Conservation (phyloP, 1,140 invertebrate genomes). For the Drosophila tropicalis region DNA sequence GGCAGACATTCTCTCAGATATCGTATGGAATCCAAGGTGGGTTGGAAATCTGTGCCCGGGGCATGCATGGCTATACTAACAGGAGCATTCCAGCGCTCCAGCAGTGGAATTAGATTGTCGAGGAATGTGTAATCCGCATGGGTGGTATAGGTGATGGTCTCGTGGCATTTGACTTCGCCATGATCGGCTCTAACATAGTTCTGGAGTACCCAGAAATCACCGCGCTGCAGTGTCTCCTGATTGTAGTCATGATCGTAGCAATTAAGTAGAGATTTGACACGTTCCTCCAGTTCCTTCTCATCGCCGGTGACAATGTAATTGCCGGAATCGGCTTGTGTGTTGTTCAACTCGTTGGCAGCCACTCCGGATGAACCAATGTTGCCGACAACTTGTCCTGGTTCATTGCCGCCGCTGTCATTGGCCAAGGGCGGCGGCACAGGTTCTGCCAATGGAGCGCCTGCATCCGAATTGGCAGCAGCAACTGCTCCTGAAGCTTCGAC, state of each 20-base stretch:
- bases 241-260: slow-evolving; percentile 88
- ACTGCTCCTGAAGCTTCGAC: slow-evolving; percentile 33
- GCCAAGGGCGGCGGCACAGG: slow-evolving; percentile 23
- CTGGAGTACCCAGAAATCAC: slow-evolving; percentile 95
- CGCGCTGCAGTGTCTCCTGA: slow-evolving; percentile 89
- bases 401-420: slow-evolving; percentile 54
- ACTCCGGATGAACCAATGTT: slow-evolving; percentile 51
- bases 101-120: slow-evolving; percentile 92
- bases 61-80: slow-evolving; percentile 91
- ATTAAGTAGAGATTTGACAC: slow-evolving; percentile 82
- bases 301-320: slow-evolving; percentile 74
- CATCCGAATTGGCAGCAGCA: slow-evolving; percentile 22
- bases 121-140: slow-evolving; percentile 96
- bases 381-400: slow-evolving; percentile 57
- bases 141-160: slow-evolving; percentile 95
- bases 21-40: slow-evolving; percentile 87
- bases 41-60: slow-evolving; percentile 88
- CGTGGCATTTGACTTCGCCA: slow-evolving; percentile 88
- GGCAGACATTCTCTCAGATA: slow-evolving; percentile 88
- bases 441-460: slow-evolving; percentile 28
- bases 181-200: slow-evolving; percentile 90
- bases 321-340: slow-evolving; percentile 56
- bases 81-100: slow-evolving; percentile 89
- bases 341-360: slow-evolving; percentile 56
- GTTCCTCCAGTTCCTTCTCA: slow-evolving; percentile 78